These are phyloP conservation scores for Andrena fulva DNA, from an alignment of 2,888 invertebrate genomes.

Conservation along the genomic window DNA sequence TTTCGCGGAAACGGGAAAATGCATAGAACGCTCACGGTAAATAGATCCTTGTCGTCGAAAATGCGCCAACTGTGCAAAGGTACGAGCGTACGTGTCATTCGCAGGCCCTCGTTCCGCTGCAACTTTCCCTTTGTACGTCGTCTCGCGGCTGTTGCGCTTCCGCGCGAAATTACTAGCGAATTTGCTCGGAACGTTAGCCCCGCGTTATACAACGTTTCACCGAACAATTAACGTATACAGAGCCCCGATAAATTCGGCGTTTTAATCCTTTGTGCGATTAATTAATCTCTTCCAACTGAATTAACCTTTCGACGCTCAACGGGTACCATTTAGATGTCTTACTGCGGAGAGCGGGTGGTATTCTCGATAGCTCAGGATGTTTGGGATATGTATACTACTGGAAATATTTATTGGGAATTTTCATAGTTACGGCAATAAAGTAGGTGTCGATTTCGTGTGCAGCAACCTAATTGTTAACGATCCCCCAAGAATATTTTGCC, in stretches of 20 bases:
- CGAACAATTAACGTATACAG: background rate
- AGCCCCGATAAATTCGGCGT: slow-evolving; percentile 4
- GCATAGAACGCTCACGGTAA: slow-evolving; percentile 38
- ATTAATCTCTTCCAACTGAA: background rate
- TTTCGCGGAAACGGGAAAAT: slow-evolving; percentile 31
- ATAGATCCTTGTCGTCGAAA: slow-evolving; percentile 59
- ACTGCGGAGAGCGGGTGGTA: too few species aligned
- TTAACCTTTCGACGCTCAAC: background rate
- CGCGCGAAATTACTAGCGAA: slow-evolving; percentile 21
- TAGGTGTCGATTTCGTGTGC: too few species aligned
- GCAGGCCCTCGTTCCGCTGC: slow-evolving; percentile 20
- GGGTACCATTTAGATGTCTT: too few species aligned
- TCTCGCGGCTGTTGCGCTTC: background rate
- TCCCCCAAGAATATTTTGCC: too few species aligned
- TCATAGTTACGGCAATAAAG: too few species aligned
- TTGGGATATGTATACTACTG: too few species aligned
- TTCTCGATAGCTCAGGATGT: too few species aligned
- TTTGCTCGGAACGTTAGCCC: background rate
- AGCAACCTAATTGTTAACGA: too few species aligned
- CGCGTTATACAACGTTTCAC: background rate
- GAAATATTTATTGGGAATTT: too few species aligned
- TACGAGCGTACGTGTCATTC: slow-evolving; percentile 40
- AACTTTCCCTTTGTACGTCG: slow-evolving; percentile 32
- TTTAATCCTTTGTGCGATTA: background rate
- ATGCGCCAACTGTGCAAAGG: slow-evolving; percentile 47